Conservation (phyloP, 2,113 vertebrate species). For the Lampris megalopsis region DNA sequence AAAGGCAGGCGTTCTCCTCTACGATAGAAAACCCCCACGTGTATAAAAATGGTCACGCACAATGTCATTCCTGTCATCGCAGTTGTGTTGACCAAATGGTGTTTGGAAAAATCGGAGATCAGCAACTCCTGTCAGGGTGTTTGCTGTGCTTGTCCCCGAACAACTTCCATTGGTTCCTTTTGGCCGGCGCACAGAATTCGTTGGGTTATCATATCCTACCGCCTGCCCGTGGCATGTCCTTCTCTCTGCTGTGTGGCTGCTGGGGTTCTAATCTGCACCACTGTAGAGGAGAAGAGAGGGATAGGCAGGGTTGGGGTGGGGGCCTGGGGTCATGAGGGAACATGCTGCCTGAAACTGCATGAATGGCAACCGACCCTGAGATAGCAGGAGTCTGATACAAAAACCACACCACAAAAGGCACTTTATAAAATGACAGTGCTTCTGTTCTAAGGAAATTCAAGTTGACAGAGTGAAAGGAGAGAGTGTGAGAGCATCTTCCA, state of each 20-base stretch:
- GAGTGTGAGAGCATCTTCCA: conserved; percentile 75
- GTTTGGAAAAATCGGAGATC: conserved; percentile 54
- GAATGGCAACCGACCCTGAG: conserved; percentile 93
- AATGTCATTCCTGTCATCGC: conserved; percentile 26
- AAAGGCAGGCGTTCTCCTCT: conserved; percentile 74
- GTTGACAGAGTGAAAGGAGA: conserved; percentile 87
- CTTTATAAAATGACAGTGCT: conserved; percentile 97
- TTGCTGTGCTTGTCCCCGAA: conserved; percentile 10
- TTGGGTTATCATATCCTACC: conserved; percentile 41
- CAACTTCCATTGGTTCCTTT: conserved; percentile 48
- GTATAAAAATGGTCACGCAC: conserved; percentile 70
- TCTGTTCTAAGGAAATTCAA: conserved; percentile 96
- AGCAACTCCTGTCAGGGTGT: conserved; percentile 55
- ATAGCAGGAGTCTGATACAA: conserved; percentile 93
- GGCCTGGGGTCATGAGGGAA: conserved; percentile 42
- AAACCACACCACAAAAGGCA: conserved; percentile 93
- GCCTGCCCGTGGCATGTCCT: conserved; percentile 56
- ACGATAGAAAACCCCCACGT: conserved; percentile 69
- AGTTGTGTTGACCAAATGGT: conserved; percentile 51
- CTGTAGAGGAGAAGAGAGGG: conserved; percentile 53
- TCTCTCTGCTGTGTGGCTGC: conserved; percentile 56
- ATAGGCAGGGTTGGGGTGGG: conserved; percentile 61
- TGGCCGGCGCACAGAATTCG: conserved; percentile 24
- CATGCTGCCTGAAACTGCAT: conserved; percentile 67
- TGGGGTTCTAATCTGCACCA: conserved; percentile 58